Conservation (phyloP, 2,888 invertebrate genomes). For the Andrena bicolor region DNA sequence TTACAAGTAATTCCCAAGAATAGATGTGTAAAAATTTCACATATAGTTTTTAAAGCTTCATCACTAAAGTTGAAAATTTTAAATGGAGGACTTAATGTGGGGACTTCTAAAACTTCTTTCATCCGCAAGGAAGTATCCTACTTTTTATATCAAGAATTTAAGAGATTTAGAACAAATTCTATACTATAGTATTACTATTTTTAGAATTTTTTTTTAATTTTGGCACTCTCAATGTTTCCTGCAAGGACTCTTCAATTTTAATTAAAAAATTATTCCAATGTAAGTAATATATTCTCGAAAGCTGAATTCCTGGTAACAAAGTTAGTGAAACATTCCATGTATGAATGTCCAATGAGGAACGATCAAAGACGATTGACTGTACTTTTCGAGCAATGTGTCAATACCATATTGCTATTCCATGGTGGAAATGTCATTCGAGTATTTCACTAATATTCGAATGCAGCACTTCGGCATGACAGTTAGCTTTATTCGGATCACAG, state of each 20-base stretch:
- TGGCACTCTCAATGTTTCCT: neutral
- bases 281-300: neutral
- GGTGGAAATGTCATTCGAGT: neutral
- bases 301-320: neutral
- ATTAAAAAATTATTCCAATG: neutral
- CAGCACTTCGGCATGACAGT: neutral
- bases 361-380: neutral
- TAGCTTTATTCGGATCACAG: constrained; percentile 15
- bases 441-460: neutral
- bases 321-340: neutral
- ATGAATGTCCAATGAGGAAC: neutral
- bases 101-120: too few relatives aligned
- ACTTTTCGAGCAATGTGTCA: neutral
- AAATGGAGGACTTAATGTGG: too few relatives aligned
- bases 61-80: too few relatives aligned
- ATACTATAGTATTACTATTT: too few relatives aligned
- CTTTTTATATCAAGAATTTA: too few relatives aligned
- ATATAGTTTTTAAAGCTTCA: too few relatives aligned
- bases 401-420: neutral
- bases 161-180: too few relatives aligned
- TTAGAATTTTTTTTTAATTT: neutral
- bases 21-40: too few relatives aligned
- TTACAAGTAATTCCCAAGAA: too few relatives aligned
- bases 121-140: too few relatives aligned
- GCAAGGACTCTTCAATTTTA: neutral